These are phyloP conservation scores for Sarcophilus harrisii DNA, from an alignment of 2,797 vertebrate species.

Conservation along the genomic window DNA sequence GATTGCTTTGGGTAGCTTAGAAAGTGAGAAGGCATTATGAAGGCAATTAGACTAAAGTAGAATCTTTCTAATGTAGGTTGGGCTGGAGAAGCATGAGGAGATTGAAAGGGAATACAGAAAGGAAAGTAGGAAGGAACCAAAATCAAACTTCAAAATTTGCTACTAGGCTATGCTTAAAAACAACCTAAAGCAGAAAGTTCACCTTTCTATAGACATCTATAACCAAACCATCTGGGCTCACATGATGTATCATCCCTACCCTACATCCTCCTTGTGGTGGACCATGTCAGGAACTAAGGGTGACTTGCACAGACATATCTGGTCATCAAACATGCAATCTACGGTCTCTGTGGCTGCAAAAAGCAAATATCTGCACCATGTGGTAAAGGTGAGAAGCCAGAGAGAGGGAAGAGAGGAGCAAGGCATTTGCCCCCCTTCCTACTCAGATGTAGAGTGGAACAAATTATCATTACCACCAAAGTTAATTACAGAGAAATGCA, in stretches of 20 bases:
- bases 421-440: not conserved
- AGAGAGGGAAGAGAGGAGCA: not conserved
- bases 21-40: not conserved
- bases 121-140: not conserved
- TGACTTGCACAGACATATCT: not conserved
- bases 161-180: not conserved
- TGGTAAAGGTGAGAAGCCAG: slow-evolving; percentile 63
- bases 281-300: not conserved
- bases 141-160: not conserved
- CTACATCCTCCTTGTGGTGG: not conserved
- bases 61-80: not conserved
- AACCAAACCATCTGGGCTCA: slow-evolving; percentile 14
- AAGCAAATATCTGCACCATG: slow-evolving; percentile 41
- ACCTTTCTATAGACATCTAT: not conserved
- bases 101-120: not conserved
- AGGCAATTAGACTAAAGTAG: not conserved
- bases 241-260: not conserved
- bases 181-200: not conserved
- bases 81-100: not conserved
- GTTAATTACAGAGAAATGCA: not conserved
- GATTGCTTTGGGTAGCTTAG: not conserved
- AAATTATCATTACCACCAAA: not conserved
- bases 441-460: not conserved
- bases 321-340: not conserved
- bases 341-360: slow-evolving; percentile 35